Base-by-base conservation (phyloP, 2,113 vertebrate genomes). In the Thalassoma bifasciatum region DNA sequence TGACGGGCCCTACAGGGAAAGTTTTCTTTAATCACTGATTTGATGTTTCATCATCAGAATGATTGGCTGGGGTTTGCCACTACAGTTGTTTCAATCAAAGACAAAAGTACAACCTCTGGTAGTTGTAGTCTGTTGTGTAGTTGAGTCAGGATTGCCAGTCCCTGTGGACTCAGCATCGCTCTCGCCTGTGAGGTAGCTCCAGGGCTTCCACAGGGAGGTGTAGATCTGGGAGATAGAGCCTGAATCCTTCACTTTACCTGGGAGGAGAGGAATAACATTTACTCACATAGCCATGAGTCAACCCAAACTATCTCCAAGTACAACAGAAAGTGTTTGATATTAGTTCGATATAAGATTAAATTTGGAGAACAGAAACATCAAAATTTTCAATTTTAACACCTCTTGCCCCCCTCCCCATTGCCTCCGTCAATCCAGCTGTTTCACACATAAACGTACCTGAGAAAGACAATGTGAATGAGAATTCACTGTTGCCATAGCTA, bases 151-250 rank as follows among this genome's bases (percentile, higher is more conserved):
- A 12, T 42, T 72, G 1, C 71, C 60, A 30, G 81, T 78, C 77
- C 57, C 75, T 61, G 85, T 2, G 23, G 89, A 60, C 37, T 54
- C 81, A 13, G 76, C 75, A 46, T 87, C 77, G 23, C 67, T 76
- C 12, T 66, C 56, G 65, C 79, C 87, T 23, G 90, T 77, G 42
- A 93, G 90, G 86, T 93, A 93, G 85, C 86, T 92, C 93, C 92
- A 89, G 74, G 93, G 93, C 72, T 89, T 93, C 93, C 92, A 91
- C 71, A 92, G 81, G 62, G 93, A 93, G 37, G 75, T 84, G 82
- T 91, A 88, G 80, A 94, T 93, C 86, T 87, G 85, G 66, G 85
- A 80, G 51, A 91, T 76, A 50, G 86, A 77, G 51, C 38, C 77
- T 1, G 81, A 74, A 23, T 80, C 52, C 82, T 84, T 79, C 67